Percentiles rank a stretch among this genome's conserved stretches.
phyloP scores from a whole-genome alignment of 2,888 invertebrate species.

The Phengaris alcon region DNA sequence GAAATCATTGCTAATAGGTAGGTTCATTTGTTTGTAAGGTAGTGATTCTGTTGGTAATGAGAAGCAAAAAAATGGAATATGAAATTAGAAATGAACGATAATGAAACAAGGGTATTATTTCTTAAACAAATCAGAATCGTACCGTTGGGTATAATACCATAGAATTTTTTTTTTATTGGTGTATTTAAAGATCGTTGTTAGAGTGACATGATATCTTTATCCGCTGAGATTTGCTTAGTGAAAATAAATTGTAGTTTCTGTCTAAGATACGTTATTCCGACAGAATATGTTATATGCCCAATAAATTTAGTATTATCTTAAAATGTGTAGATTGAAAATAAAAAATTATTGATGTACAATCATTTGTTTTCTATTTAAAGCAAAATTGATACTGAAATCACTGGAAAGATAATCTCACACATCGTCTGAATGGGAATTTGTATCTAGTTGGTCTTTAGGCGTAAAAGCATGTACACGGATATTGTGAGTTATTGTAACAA shows the following conservation, averaged over 20 bases:
- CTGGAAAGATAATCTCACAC: slow-evolving; percentile 67
- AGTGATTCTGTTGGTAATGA: background rate
- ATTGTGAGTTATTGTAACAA: slow-evolving; percentile 6
- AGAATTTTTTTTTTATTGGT: background rate
- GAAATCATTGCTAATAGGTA: background rate
- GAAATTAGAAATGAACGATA: background rate
- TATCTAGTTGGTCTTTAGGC: slow-evolving; percentile 75
- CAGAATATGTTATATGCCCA: slow-evolving; percentile 66
- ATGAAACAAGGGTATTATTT: background rate
- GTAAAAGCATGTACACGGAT: slow-evolving; percentile 53
- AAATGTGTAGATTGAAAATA: slow-evolving; percentile 57
- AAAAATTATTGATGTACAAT: slow-evolving; percentile 45
- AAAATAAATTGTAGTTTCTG: background rate
- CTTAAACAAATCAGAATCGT: background rate
- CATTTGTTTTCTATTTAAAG: slow-evolving; percentile 66
- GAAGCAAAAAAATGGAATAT: background rate
- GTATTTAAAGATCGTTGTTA: too few relatives aligned
- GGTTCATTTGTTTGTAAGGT: background rate
- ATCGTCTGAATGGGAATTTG: slow-evolving; percentile 50
- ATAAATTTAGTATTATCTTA: slow-evolving; percentile 75
- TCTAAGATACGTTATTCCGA: slow-evolving; percentile 54
- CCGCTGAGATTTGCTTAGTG: background rate
- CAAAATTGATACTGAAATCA: slow-evolving; percentile 73
- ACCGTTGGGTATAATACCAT: background rate
- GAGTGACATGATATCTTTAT: background rate